Conservation (phyloP, 2,797 vertebrate genomes). For the Catamblyrhynchus diadema region DNA sequence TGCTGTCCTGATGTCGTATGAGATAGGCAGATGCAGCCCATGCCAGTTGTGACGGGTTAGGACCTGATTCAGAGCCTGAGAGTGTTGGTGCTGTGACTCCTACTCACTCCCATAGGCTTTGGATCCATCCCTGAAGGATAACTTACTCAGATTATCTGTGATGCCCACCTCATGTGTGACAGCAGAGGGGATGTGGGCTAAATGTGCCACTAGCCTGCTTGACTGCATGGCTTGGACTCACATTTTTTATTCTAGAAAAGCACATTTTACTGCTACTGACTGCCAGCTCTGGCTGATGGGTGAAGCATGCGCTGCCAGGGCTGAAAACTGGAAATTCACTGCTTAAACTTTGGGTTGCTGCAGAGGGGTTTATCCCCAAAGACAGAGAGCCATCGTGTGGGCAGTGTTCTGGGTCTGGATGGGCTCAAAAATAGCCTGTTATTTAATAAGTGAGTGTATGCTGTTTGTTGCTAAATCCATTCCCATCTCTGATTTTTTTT, state of each 20-base stretch:
- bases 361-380: neutral
- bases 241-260: neutral
- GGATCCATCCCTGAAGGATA: neutral
- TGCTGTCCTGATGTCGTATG: neutral
- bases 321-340: neutral
- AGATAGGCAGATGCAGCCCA: neutral
- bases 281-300: neutral
- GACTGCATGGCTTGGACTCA: neutral
- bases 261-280: neutral
- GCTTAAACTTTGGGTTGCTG: neutral
- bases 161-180: rapidly evolving
- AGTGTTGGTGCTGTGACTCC: neutral
- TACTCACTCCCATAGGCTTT: neutral
- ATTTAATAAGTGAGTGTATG: neutral
- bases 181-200: neutral
- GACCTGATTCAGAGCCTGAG: neutral
- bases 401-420: neutral
- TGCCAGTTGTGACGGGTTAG: neutral
- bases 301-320: rapidly evolving
- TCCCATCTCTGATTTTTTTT: neutral
- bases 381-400: neutral
- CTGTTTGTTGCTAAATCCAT: neutral
- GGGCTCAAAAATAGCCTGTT: neutral
- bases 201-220: rapidly evolving
- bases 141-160: neutral